Base-by-base conservation (phyloP, 2,888 invertebrate species). In the Phragmatobia fuliginosa region DNA sequence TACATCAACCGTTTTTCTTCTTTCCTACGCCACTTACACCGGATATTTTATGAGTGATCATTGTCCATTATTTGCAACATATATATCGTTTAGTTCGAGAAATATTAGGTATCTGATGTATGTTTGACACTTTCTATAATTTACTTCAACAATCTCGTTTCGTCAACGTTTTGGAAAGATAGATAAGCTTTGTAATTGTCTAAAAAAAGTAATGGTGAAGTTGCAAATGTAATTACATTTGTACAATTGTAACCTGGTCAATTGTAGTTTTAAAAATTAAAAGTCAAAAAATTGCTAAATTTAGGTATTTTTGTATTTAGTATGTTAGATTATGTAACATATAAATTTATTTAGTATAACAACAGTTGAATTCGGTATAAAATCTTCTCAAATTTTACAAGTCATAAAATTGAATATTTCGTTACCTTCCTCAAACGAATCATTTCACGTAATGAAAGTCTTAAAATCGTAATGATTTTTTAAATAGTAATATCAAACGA, bases 391-490 rank as follows among this genome's bases (percentile, higher is more conserved):
- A 52, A 52, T 25, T 52, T 25, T 49, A n/a, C 2, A 45, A 18
- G 10, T 49, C 45, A 21, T 49, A n/a, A 49, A n/a, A 49, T n/a
- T n/a, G 8, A 49, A 21, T n/a, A n/a, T 49, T n/a, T n/a, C n/a
- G 45, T 49, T 49, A 49, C 21, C 45, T 8, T 49, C n/a, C 45
- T 49, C 45, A 49, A 49, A 49, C n/a, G 8, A 49, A 49, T 49
- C 0, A 21, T 49, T 49, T 49, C 45, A 49, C 21, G 45, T n/a
- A 49, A 49, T 49, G 8, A 8, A 49, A n/a, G 45, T n/a, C 45
- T n/a, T 49, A n/a, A 49, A n/a, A n/a, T 49, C 45, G 45, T 49
- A n/a, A 49, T 49, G n/a, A n/a, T n/a, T n/a, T 21, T 49, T 49
- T 49, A n/a, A n/a, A 49, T 49, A 21, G 10, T 8, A 49, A 49